phyloP scores from a whole-genome alignment of 1,140 invertebrate genomes.

The Brachionus koreanus region DNA sequence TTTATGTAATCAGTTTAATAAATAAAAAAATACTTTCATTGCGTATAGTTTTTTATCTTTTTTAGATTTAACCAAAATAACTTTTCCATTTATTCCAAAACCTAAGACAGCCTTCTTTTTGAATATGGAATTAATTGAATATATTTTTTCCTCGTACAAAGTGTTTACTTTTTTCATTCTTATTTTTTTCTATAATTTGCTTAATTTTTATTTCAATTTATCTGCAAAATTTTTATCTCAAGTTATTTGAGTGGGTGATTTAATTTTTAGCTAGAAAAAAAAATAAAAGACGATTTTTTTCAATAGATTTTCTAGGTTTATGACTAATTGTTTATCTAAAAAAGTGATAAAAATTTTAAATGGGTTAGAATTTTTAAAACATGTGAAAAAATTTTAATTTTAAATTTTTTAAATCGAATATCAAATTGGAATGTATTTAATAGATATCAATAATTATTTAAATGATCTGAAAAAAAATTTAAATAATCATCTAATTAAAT shows the following conservation, averaged over 20 bases:
- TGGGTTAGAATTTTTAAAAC: background rate
- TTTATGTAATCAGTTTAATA: too few relatives aligned
- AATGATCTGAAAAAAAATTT: too few relatives aligned
- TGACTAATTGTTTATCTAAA: background rate
- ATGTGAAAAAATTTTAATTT: background rate
- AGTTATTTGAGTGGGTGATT: background rate
- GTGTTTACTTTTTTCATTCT: background rate
- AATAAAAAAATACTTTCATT: slow-evolving; percentile 28
- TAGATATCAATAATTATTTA: too few relatives aligned
- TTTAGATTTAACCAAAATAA: background rate
- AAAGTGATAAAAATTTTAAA: background rate
- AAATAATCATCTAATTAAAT: too few relatives aligned
- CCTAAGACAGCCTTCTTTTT: background rate
- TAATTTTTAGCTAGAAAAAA: background rate
- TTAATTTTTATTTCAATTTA: background rate
- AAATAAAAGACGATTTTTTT: background rate
- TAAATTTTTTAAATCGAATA: background rate
- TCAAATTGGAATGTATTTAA: too few relatives aligned
- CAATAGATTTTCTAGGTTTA: background rate
- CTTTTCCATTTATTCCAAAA: background rate
- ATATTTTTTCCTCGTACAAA: background rate
- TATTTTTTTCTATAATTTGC: background rate
- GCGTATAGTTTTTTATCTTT: background rate
- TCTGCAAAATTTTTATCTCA: background rate
- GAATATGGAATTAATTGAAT: background rate